Evolutionary conservation across 2,888 invertebrate genomes (phyloP).

Genomic region (Onthophagus sagittarius): DNA sequence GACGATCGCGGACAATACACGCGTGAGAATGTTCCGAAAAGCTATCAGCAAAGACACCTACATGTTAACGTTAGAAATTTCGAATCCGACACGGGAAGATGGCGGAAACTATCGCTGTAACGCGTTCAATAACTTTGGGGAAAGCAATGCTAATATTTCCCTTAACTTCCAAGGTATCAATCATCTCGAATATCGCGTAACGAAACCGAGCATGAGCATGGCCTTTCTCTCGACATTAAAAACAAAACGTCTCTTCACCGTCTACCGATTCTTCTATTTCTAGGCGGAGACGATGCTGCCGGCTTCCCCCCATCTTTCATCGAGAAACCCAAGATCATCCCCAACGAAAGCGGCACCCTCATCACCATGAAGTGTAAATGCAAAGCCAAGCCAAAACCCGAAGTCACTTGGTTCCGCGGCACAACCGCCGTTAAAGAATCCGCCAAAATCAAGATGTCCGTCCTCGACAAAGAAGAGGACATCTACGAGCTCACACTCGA

Average conservation of each 20-base stretch:
- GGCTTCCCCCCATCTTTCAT: constrained; percentile 96
- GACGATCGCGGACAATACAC: constrained; percentile 75
- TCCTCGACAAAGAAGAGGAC: constrained; percentile 74
- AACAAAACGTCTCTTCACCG: constrained; percentile 23
- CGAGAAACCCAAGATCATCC: constrained; percentile 98
- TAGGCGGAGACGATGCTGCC: constrained; percentile 88
- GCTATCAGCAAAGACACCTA: constrained; percentile 87
- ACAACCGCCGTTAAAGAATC: constrained; percentile 80
- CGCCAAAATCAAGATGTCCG: constrained; percentile 78
- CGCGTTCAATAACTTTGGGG: constrained; percentile 96
- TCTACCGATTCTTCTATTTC: constrained; percentile 35
- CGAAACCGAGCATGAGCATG: constrained; percentile 47
- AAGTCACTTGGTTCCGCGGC: constrained; percentile 93
- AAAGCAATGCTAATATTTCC: constrained; percentile 99
- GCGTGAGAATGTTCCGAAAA: constrained; percentile 89
- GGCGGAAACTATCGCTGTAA: constrained; percentile 99
- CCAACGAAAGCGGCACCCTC: constrained; percentile 94
- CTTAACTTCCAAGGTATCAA: constrained; percentile 96
- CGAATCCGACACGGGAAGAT: constrained; percentile 92
- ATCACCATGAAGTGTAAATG: constrained; percentile 97
- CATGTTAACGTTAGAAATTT: constrained; percentile 87
- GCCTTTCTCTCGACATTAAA: constrained; percentile 36
- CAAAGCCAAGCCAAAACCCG: constrained; percentile 91
- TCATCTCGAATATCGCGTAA: constrained; percentile 18
- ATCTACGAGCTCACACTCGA: constrained; percentile 82